phyloP scores from a whole-genome alignment of 2,797 vertebrate genomes.

The Danionella dracula region DNA sequence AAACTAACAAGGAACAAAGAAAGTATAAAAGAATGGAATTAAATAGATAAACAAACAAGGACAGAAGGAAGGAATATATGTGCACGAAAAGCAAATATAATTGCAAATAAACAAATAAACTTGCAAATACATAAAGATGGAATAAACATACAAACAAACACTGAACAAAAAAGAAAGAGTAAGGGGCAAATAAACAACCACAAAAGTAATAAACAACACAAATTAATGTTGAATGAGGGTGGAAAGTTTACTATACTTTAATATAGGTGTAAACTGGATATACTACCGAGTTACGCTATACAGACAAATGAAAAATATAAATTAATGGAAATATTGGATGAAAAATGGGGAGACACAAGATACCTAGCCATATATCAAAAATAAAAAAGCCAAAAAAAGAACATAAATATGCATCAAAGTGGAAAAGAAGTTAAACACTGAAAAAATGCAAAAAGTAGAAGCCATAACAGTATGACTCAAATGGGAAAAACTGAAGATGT shows the following conservation, averaged over 20 bases:
- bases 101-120: background rate
- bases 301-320: background rate
- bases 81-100: no score
- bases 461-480: background rate
- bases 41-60: background rate
- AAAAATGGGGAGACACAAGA: background rate
- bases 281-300: no score
- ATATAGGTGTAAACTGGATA: no score
- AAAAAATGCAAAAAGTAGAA: background rate
- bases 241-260: no score
- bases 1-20: background rate
- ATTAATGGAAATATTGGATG: background rate
- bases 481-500: background rate
- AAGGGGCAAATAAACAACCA: no score
- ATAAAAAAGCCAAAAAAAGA: background rate
- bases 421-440: background rate
- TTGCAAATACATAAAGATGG: background rate
- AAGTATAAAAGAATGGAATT: background rate
- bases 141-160: background rate
- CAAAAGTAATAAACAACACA: no score
- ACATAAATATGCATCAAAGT: background rate
- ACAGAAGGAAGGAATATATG: background rate
- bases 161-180: no score
- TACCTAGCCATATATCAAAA: no score
- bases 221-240: no score